Evolutionary conservation across 1,140 invertebrate species (phyloP), one percentile per base, ranked within the genome.

Genomic region (Heliconius congener): DNA sequence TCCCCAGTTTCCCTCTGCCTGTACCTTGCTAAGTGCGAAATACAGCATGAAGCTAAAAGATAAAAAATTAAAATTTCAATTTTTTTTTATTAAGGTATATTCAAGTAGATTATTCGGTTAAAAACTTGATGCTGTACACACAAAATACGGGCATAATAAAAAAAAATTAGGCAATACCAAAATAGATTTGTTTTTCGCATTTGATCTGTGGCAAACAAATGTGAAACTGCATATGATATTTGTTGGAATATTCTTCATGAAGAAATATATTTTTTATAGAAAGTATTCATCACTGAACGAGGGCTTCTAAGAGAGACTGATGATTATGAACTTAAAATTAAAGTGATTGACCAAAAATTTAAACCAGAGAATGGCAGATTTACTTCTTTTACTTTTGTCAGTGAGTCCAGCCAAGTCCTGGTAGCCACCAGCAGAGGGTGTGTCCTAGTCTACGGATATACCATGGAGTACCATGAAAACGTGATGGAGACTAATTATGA

Each of bases 261-360:
- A 60, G 3, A 23, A 11, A 34, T 18, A 6, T 55, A 57, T 76
- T 72, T 71, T 76, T 82, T 80, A 42, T 80, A 94, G 93, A 93
- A 92, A 92, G 76, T 91, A 57, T 88, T 91, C 30, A 80, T 93
- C 1, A 75, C 83, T 4, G 93, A 94, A 83, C 81, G 90, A 79
- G 93, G 93, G 11, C 30, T 91, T 4, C 18, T 86, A 8, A 94
- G 87, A 84, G 91, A 91, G 57, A 93, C 90, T 0, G 83, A 92
- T 52, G 83, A 89, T 23, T 93, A 89, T 73, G 85, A 91, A 60
- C 73, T 94, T 2, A 92, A 89, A 74, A 85, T 93, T 19, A 80
- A 83, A 42, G 80, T 80, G 34, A 76, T 82, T 2, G 81, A 83
- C 3, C 87, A 86, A 52, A 87, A 85, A 19, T 76, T 76, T 50